Base-by-base conservation (phyloP, 1,140 invertebrate genomes). In the Dreissena polymorpha region DNA sequence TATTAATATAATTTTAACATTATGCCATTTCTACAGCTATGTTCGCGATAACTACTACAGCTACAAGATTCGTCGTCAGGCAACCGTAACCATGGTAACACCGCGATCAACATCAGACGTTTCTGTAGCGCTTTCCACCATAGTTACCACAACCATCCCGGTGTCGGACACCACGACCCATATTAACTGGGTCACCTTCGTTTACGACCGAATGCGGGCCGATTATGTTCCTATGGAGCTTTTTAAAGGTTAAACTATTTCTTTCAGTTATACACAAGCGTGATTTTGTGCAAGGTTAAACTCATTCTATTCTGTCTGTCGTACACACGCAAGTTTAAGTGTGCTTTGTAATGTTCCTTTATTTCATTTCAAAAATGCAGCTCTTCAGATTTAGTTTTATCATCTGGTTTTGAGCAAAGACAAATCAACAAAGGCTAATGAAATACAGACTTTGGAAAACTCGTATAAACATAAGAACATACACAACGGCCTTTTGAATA, bases 161-260 rank as follows among this genome's bases (percentile, higher is more conserved):
- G 10, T 12, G 16, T 5, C 27, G 55, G 71, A 53, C 13, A 63
- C 72, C 16, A 75, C 73, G 39, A 75, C 73, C n/a, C 73, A 75
- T 65, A 23, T 75, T 14, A 75, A 75, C 60, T 75, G 73, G 73
- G 73, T 75, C 13, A 16, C 21, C 7, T 49, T 39, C 16, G 23
- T 75, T 14, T 75, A 75, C 25, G 73, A 75, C 27, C 63, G 21
- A 16, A 75, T 75, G 73, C 63, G 73, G 29, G 63, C 57, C 63
- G 73, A 75, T 6, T 75, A 75, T 23, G 73, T 75, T 6, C 73
- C 73, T 7, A 75, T 75, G 73, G 73, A 75, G 49, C 55, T 75
- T 16, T 75, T 75, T 23, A 75, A 50, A 75, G 57, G 73, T 75
- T 64, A 49, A 29, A 18, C 7, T 67, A 2, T 8, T 68, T 60